Base-by-base conservation (phyloP, 2,888 invertebrate species). In the Clusia tigrina region DNA sequence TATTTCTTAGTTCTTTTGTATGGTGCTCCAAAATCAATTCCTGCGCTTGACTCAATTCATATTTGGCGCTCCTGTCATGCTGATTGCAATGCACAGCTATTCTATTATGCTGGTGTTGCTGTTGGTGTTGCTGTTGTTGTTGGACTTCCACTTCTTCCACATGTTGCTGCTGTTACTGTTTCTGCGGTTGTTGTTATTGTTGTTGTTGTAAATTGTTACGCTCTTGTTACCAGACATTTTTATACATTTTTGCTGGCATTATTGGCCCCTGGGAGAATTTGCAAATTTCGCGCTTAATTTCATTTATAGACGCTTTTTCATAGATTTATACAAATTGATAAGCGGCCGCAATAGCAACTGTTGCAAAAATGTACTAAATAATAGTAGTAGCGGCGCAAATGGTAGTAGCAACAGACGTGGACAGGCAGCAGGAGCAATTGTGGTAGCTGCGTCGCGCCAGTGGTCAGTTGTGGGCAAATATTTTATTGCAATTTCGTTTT, bases 271-370 rank as follows among this genome's bases (percentile, higher is more conserved):
- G 42, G 42, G 15, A 17, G 9, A 15, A n/a, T 42, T 42, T n/a
- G 42, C 9, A 42, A 42, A 42, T n/a, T 15, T 42, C 42, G 42
- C 42, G 9, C n/a, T 42, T 42, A 42, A 42, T 42, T 42, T 42
- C 42, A 42, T 42, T 42, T 42, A 17, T 42, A 42, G 3, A n/a
- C 42, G 42, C 3, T 42, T 42, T 42, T 32, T 20, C 25, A 26
- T 46, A 51, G 60, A 60, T 60, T 48, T 48, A 23, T 55, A 55
- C 12, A 23, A 51, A 37, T 18, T 20, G 60, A 60, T 60, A 60
- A 55, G 26, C 53, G 9, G 24, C 2, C 26, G 26, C 24, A 23
- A 23, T 15, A 20, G 10, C 42, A 18, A 22, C 60, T 20, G 54
- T 12, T 54, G 12, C 24, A 26, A 12, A 15, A 54, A n/a, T 6